Conservation (phyloP, 2,888 invertebrate genomes). For the Deroplatys truncata region DNA sequence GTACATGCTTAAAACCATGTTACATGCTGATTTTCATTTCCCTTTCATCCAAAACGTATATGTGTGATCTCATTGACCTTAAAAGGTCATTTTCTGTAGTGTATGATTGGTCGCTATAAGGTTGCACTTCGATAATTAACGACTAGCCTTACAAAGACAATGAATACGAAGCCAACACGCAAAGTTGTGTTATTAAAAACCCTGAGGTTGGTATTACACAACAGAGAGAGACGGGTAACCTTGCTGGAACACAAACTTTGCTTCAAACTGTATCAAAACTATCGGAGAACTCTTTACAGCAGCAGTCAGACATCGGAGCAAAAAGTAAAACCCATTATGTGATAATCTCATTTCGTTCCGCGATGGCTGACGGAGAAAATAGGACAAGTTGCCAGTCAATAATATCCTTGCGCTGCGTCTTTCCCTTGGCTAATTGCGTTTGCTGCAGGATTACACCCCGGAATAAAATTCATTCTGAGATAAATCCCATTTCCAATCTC, state of each 20-base stretch:
- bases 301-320: not conserved
- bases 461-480: not conserved
- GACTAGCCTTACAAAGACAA: no score
- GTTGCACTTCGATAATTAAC: no score
- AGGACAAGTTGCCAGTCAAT: not conserved
- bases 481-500: not conserved
- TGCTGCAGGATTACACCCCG: not conserved
- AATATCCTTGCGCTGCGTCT: not conserved
- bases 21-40: no score
- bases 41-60: no score
- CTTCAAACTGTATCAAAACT: no score
- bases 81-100: no score
- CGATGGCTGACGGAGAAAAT: not conserved
- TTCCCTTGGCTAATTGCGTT: not conserved
- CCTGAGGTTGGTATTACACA: not conserved
- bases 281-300: not conserved
- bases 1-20: no score
- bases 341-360: not conserved
- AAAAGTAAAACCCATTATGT: not conserved
- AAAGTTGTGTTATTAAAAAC: no score
- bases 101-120: no score
- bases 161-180: no score
- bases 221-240: not conserved
- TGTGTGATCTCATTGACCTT: no score
- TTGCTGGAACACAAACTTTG: not conserved